Evolutionary conservation across 2,113 vertebrate species (phyloP).

Genomic region (Ceyx melanurus): DNA sequence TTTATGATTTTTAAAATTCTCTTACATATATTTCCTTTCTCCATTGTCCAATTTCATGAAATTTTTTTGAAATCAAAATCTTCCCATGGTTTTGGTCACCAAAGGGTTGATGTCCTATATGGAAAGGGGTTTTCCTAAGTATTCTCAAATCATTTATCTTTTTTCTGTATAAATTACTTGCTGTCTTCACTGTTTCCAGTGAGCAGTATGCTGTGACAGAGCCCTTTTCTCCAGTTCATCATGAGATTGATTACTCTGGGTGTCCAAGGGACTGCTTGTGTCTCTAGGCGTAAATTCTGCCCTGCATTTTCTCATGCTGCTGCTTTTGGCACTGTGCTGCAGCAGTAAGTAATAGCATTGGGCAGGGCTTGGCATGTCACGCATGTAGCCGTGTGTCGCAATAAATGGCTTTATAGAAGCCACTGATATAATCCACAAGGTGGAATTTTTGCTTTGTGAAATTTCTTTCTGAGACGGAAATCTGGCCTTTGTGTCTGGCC

Average conservation of each 20-base stretch:
- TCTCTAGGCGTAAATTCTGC: conserved; percentile 72
- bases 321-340: conserved; percentile 72
- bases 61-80: neutral
- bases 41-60: neutral
- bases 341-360: conserved; percentile 75
- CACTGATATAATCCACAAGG: neutral
- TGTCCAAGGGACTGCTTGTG: conserved; percentile 72
- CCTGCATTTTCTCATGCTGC: conserved; percentile 16
- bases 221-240: conserved; percentile 63
- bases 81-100: neutral
- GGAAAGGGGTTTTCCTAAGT: neutral
- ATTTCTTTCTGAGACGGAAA: conserved; percentile 41
- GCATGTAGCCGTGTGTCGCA: conserved; percentile 67
- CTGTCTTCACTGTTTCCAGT: neutral
- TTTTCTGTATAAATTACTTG: neutral
- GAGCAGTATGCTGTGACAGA: conserved; percentile 21
- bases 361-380: conserved; percentile 73
- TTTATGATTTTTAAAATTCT: neutral
- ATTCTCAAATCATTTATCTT: neutral
- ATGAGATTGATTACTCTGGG: conserved; percentile 75
- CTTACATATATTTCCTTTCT: neutral
- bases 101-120: neutral
- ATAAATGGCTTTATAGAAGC: conserved; percentile 68
- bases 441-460: neutral
- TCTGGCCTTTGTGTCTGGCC: neutral